These are phyloP conservation scores for Takifugu flavidus DNA, from an alignment of 2,113 vertebrate genomes.

Conservation along the genomic window DNA sequence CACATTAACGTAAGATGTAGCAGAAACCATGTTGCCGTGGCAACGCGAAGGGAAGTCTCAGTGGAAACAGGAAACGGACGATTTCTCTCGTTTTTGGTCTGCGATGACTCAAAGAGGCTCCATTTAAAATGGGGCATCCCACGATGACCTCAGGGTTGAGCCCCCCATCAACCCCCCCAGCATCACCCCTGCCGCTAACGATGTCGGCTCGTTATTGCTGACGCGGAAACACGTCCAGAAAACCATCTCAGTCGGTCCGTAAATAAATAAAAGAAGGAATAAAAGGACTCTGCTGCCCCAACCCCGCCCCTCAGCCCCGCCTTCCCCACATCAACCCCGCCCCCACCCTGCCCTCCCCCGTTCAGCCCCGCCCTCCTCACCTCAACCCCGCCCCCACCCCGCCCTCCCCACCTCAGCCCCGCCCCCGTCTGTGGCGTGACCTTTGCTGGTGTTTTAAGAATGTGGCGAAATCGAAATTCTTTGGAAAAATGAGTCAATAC, in stretches of 20 bases:
- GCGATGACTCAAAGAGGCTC: slow-evolving; percentile 47
- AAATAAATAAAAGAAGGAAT: slow-evolving; percentile 15
- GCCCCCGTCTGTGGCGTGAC: too few relatives aligned
- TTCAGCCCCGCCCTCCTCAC: too few relatives aligned
- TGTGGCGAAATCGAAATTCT: slow-evolving; percentile 65
- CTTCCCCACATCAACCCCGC: too few relatives aligned
- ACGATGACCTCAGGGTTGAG: background rate
- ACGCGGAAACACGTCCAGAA: slow-evolving; percentile 39
- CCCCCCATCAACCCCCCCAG: slow-evolving; percentile 3
- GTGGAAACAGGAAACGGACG: slow-evolving; percentile 30
- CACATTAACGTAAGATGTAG: slow-evolving; percentile 49
- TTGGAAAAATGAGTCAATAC: slow-evolving; percentile 69
- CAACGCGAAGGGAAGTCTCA: slow-evolving; percentile 23
- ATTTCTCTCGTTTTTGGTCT: slow-evolving; percentile 66
- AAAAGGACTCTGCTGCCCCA: slow-evolving; percentile 1
- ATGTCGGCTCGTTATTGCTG: slow-evolving; percentile 73
- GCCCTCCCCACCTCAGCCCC: slow-evolving; percentile 31
- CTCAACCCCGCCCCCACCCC: background rate
- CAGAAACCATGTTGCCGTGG: slow-evolving; percentile 37
- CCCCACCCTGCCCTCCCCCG: too few relatives aligned
- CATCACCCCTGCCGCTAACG: slow-evolving; percentile 39
- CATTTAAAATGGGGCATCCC: background rate
- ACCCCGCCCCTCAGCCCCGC: too few relatives aligned
- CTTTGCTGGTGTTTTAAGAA: slow-evolving; percentile 79
- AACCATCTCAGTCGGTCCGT: slow-evolving; percentile 37